Base-by-base conservation (phyloP, 2,797 vertebrate species). In the Acanthornis magna region DNA sequence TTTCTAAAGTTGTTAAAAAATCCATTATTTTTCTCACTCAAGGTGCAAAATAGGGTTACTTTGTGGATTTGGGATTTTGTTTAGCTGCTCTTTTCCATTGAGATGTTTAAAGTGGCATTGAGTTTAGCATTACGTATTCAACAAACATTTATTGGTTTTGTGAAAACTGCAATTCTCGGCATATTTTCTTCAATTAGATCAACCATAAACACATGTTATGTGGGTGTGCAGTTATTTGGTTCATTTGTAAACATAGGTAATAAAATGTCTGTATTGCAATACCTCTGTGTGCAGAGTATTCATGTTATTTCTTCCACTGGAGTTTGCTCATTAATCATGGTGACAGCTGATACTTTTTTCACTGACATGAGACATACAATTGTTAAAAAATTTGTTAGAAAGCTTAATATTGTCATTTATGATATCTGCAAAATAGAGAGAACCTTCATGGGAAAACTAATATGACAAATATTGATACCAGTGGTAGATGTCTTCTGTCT, bases 311-410 rank as follows among this genome's bases (percentile, higher is more conserved):
- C 45, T 94, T 95, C 78, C 57, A 77, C 65, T 85, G 54, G 61
- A 88, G 74, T 82, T 92, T 87, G 12, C 57, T 83, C 89, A 93
- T 96, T 95, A 96, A 94, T 95, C 95, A 95, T 38, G 34, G 65
- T 83, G 91, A 92, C 90, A 95, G 77, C 32, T 88, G 71, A 92
- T 91, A 89, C 70, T 81, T 95, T 92, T 94, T 90, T 63, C 71
- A 70, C 21, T 76, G 63, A 76, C 63, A 53, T 54, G 67, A 93
- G 86, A 91, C 67, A 82, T 21, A 93, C 45, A 91, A 53, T 95
- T 92, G 60, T 87, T 94, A 71, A 94, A 93, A 95, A 84, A 90
- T 17, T 94, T 95, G 86, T 89, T 94, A 76, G 58, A 75, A 74
- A 91, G 71, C 92, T 95, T 96, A 93, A 92, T 93, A 85, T 77